Conservation (phyloP, 2,888 invertebrate species). For the Physocephala rufipes region DNA sequence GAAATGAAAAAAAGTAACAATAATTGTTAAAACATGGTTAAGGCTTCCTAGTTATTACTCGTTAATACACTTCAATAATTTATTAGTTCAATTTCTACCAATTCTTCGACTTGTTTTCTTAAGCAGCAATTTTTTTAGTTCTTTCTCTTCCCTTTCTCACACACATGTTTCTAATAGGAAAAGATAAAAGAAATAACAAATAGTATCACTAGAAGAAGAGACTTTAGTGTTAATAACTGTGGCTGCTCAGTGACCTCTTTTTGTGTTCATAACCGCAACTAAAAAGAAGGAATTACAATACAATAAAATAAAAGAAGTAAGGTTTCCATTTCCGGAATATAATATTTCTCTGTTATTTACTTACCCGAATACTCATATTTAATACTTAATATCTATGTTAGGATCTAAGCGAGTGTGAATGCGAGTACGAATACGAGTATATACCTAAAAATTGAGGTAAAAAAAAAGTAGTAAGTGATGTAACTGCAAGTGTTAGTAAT, state of each 20-base stretch:
- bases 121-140: not conserved
- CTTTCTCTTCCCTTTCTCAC: not conserved
- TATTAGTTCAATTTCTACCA: constrained; percentile 19
- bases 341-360: constrained; percentile 19
- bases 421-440: too few relatives aligned
- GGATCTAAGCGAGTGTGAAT: not conserved
- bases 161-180: too few relatives aligned
- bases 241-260: constrained; percentile 34
- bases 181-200: too few relatives aligned
- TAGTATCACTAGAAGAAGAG: too few relatives aligned
- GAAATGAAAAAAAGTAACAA: not conserved
- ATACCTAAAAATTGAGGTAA: too few relatives aligned
- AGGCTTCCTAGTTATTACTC: not conserved
- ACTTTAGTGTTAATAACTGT: constrained; percentile 23
- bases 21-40: not conserved
- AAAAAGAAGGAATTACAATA: constrained; percentile 5
- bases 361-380: too few relatives aligned
- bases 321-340: constrained; percentile 28
- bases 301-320: constrained; percentile 3
- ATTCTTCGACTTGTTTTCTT: not conserved
- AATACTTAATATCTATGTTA: too few relatives aligned
- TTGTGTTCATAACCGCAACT: constrained; percentile 19
- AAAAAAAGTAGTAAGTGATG: too few relatives aligned
- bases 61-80: constrained; percentile 21
- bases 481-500: too few relatives aligned